Evolutionary conservation across 2,797 vertebrate genomes (phyloP), one percentile per base, ranked within the genome.

Genomic region (Prionace glauca): DNA sequence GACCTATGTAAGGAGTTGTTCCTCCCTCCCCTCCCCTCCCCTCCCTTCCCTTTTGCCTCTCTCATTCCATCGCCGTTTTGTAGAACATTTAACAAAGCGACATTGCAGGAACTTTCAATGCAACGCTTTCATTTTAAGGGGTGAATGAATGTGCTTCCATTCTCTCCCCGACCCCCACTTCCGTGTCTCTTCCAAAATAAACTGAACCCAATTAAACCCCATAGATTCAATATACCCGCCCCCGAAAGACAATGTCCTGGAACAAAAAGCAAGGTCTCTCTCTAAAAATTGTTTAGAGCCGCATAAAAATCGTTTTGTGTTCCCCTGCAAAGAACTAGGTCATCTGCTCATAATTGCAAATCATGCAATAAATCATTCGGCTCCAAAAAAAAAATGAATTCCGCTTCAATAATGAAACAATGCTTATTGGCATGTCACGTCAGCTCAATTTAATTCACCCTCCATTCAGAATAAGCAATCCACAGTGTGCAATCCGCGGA

Each of bases 291-390:
- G 97, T 97, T 97, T 97, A 97, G 97, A 98, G 97, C 97, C 97
- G 14, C 62, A 98, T 98, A 97, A 98, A 98, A 98, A 98, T 97
- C 97, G 98, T 98, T 98, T 50, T 98, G 98, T 96, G 97, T 98
- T 98, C 97, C 97, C 96, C 97, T 97, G 98, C 97, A 97, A 98
- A 98, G 97, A 98, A 98, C 97, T 98, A 98, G 98, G 98, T 98
- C 98, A 98, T 97, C 98, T 97, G 98, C 98, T 98, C 98, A 98
- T 98, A 98, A 98, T 98, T 98, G 98, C 98, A 98, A 98, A 98
- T 98, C 98, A 98, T 98, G 98, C 98, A 98, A 98, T 98, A 98
- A 98, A 98, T 98, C 98, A 98, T 97, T 97, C 97, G 97, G 97
- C 98, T 98, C 97, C 98, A 97, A 97, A 98, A 65, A 65, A 56